phyloP scores from a whole-genome alignment of 23 tunicate species.

The Halocynthia aurantium region DNA sequence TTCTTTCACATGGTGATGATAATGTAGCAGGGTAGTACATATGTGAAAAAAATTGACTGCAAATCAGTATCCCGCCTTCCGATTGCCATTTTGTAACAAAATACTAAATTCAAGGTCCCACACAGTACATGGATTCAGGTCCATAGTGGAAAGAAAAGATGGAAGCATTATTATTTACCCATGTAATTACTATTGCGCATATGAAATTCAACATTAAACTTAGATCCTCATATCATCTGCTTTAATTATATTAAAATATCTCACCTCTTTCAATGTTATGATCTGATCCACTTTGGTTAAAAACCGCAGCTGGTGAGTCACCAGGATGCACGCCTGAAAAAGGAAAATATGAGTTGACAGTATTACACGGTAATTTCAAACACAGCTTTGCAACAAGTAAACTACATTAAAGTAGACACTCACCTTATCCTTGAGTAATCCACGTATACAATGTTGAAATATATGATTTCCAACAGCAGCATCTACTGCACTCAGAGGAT shows the following conservation, averaged over 20 bases:
- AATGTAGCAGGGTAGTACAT: no score
- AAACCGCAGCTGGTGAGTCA: slow-evolving; percentile 82
- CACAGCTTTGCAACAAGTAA: no score
- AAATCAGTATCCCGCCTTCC: no score
- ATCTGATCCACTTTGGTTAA: slow-evolving; percentile 63
- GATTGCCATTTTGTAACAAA: no score
- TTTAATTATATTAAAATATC: background rate
- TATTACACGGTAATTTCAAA: background rate
- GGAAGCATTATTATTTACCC: no score
- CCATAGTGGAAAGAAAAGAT: no score
- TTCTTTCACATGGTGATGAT: no score
- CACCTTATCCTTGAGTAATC: slow-evolving; percentile 46
- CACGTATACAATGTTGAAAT: slow-evolving; percentile 61
- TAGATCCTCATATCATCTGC: background rate
- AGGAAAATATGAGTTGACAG: background rate
- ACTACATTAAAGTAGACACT: no score
- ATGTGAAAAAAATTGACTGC: no score
- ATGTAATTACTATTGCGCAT: background rate
- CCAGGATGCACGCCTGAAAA: slow-evolving; percentile 64
- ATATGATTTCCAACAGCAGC: slow-evolving; percentile 63
- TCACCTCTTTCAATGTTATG: slow-evolving; percentile 61
- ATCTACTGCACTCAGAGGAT: slow-evolving; percentile 95
- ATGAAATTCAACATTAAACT: background rate
- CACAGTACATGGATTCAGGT: no score
- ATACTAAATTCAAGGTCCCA: no score